These are phyloP conservation scores for Bombyx mandarina DNA, from an alignment of 1,140 invertebrate species.

Conservation along the genomic window DNA sequence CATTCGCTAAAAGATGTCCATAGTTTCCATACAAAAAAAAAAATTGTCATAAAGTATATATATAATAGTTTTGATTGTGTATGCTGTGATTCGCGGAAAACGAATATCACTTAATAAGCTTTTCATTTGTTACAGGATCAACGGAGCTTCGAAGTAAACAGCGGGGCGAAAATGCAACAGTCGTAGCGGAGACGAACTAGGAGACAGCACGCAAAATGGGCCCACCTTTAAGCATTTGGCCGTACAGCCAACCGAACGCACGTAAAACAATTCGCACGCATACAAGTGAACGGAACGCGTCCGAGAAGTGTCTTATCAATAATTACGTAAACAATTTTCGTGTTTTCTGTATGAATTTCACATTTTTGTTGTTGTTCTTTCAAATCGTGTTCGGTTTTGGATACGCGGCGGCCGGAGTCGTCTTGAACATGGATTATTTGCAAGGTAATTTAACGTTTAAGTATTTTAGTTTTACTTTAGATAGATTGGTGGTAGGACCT, in stretches of 20 bases:
- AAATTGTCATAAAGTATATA: too few species aligned
- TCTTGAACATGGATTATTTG: constrained; percentile 52
- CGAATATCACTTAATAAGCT: not conserved
- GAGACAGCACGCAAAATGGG: constrained; percentile 27
- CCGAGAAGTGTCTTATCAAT: constrained; percentile 22
- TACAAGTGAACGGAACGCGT: constrained; percentile 12
- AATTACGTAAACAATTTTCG: constrained; percentile 28
- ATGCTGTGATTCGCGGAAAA: too few species aligned
- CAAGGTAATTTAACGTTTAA: constrained; percentile 31
- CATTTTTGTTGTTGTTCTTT: constrained; percentile 32
- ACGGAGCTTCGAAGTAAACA: not conserved
- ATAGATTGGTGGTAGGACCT: too few species aligned
- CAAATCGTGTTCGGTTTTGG: constrained; percentile 37
- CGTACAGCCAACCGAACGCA: constrained; percentile 25
- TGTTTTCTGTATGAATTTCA: constrained; percentile 36
- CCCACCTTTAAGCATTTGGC: constrained; percentile 39
- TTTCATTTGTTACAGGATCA: constrained; percentile 1
- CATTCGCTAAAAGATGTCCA: too few species aligned
- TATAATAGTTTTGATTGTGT: too few species aligned
- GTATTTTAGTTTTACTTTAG: too few species aligned
- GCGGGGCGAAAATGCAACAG: constrained; percentile 11
- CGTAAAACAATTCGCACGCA: constrained; percentile 11
- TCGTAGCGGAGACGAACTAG: constrained; percentile 10
- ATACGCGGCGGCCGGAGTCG: constrained; percentile 40
- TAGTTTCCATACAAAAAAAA: too few species aligned